Base-by-base conservation (phyloP, 2,113 vertebrate species). In the Phaetusa simplex region DNA sequence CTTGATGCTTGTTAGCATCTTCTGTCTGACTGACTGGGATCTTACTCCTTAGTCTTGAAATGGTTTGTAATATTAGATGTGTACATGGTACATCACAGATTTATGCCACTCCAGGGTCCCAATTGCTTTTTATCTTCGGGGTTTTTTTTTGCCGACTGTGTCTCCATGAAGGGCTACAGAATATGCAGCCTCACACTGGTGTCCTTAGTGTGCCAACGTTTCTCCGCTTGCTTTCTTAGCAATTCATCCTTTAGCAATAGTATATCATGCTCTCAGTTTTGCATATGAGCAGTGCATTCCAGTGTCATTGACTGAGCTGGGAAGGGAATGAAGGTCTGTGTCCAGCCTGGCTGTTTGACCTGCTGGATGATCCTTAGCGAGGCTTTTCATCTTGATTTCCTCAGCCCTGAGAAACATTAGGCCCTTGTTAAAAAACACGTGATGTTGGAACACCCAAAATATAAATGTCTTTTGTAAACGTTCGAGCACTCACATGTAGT, bases 1-100 rank as follows among this genome's bases (percentile, higher is more conserved):
- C 53, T 91, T 91, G 67, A 34, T 92, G 53, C 83, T 95, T 95
- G 81, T 94, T 96, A 94, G 55, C 34, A 38, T 84, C 55, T 86
- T 65, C 90, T 81, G n/a, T n/a, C 71, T 93, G 78, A 67, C 73
- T 93, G 94, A 56, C 76, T 87, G 47, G 27, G 55, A 94, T 69
- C 40, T 77, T 58, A 21, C 16, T 90, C 32, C 55, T 65, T 40
- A 59, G 27, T 82, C n/a, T 66, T 88, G 71, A 82, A 27, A 16
- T 30, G 71, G 30, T 88, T 93, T 87, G 91, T 56, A 74, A 49
- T 80, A 72, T 49, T 70, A 64, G 36, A 86, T 70, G 15, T 64
- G 47, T 74, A 76, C 30, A 14, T 47, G 26, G 36, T 69, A 4
- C 69, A 53, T 32, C 59, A 49, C 67, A 86, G 49, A 82, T 65